Conservation (phyloP, 2,797 vertebrate species). For the Phataginus tricuspis region DNA sequence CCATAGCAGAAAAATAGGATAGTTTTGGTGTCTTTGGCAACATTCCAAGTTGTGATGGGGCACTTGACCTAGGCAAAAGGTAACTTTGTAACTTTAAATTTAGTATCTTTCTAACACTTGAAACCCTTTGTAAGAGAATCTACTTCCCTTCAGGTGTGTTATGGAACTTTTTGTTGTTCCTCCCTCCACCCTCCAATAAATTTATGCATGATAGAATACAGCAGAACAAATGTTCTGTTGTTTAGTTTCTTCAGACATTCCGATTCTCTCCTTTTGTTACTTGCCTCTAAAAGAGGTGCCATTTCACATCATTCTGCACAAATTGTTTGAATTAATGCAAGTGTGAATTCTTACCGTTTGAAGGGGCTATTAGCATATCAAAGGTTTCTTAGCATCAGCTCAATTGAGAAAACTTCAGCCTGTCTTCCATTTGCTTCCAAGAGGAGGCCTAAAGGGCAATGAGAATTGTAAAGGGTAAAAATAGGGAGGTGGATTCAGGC, state of each 20-base stretch:
- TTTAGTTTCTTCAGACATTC: slow-evolving; percentile 84
- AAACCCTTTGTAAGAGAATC: neutral
- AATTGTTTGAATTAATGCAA: slow-evolving; percentile 94
- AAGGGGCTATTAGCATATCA: slow-evolving; percentile 96
- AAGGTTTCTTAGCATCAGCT: slow-evolving; percentile 92
- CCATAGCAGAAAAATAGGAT: neutral
- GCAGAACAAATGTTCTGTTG: slow-evolving; percentile 91
- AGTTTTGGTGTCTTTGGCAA: slow-evolving; percentile 7
- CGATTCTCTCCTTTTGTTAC: slow-evolving; percentile 94
- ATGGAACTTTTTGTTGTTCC: slow-evolving; percentile 63
- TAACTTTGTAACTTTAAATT: slow-evolving; percentile 56
- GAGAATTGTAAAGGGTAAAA: slow-evolving; percentile 89
- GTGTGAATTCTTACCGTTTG: slow-evolving; percentile 96
- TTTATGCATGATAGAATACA: slow-evolving; percentile 80
- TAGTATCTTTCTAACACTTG: neutral
- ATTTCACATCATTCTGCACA: slow-evolving; percentile 91
- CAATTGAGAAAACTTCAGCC: slow-evolving; percentile 92
- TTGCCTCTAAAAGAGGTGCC: slow-evolving; percentile 92
- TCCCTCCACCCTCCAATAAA: slow-evolving; percentile 53
- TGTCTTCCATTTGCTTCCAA: slow-evolving; percentile 92
- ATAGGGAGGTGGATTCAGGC: slow-evolving; percentile 88
- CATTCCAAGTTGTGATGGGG: slow-evolving; percentile 33
- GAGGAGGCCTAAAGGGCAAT: slow-evolving; percentile 90
- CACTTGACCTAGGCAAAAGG: slow-evolving; percentile 47
- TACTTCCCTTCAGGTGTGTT: slow-evolving; percentile 84